Conservation (phyloP, 1,140 invertebrate genomes). For the Arion vulgaris region DNA sequence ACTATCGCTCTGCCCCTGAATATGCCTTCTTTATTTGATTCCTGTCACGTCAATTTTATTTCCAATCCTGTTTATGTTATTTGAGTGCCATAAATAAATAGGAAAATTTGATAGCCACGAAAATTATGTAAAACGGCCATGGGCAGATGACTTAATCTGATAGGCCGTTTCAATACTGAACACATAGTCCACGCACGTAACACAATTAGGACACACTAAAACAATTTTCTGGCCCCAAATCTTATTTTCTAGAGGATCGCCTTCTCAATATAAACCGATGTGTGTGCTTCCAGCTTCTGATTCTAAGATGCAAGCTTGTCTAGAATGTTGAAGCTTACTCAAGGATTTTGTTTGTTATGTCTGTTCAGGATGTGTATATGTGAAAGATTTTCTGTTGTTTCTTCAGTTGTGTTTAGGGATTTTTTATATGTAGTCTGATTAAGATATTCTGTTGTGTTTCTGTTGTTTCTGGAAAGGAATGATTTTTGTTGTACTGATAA, state of each 20-base stretch:
- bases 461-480: no score
- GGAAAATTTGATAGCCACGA: constrained; percentile 45
- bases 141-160: constrained; percentile 67
- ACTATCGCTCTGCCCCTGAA: background rate
- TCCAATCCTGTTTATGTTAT: constrained; percentile 32
- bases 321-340: background rate
- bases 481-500: no score
- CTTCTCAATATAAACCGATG: constrained; percentile 61
- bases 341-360: background rate
- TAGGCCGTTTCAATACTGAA: constrained; percentile 56
- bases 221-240: constrained; percentile 69
- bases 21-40: constrained; percentile 2
- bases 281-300: background rate
- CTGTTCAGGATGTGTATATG: no score
- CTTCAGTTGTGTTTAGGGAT: no score
- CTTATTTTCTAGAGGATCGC: constrained; percentile 61
- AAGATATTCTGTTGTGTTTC: no score
- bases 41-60: background rate
- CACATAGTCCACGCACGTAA: constrained; percentile 63
- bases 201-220: constrained; percentile 66
- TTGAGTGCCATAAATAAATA: constrained; percentile 35
- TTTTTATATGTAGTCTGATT: no score
- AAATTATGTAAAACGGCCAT: constrained; percentile 69
- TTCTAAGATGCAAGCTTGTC: background rate
- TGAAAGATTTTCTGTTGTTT: no score